These are phyloP conservation scores for Catalaphyllia jardinei DNA, from an alignment of 64 coral and sea anemone genomes.

Conservation along the genomic window DNA sequence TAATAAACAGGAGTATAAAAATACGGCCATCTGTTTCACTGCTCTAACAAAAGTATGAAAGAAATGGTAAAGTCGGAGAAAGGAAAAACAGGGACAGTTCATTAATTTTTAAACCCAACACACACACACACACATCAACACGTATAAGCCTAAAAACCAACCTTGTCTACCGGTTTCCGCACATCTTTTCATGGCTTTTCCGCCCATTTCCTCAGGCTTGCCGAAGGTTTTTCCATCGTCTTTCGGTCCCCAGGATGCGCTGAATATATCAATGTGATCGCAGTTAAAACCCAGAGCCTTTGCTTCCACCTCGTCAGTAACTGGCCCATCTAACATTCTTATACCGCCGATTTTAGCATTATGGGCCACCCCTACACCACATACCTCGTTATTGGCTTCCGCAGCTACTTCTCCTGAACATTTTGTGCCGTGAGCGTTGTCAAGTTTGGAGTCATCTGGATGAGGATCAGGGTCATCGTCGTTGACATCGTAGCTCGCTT, in stretches of 20 bases:
- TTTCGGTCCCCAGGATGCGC: slow-evolving; percentile 92
- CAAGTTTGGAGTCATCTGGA: slow-evolving; percentile 62
- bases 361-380: slow-evolving; percentile 84
- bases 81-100: background rate
- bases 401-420: slow-evolving; percentile 91
- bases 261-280: slow-evolving; percentile 91
- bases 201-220: slow-evolving; percentile 56
- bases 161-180: slow-evolving; percentile 73
- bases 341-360: slow-evolving; percentile 79
- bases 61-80: background rate
- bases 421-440: slow-evolving; percentile 92
- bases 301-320: slow-evolving; percentile 70
- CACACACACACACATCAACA: background rate
- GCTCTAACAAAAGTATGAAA: background rate
- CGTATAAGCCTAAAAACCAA: background rate
- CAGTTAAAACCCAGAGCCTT: slow-evolving; percentile 63
- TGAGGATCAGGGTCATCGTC: slow-evolving; percentile 47
- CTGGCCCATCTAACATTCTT: slow-evolving; percentile 86
- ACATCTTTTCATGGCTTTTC: slow-evolving; percentile 63
- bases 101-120: background rate
- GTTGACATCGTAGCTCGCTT: slow-evolving; percentile 76
- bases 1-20: background rate
- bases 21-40: background rate
- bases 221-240: slow-evolving; percentile 88
- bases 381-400: slow-evolving; percentile 64